Conservation (phyloP, 2,113 vertebrate genomes). For the Cygnus atratus region DNA sequence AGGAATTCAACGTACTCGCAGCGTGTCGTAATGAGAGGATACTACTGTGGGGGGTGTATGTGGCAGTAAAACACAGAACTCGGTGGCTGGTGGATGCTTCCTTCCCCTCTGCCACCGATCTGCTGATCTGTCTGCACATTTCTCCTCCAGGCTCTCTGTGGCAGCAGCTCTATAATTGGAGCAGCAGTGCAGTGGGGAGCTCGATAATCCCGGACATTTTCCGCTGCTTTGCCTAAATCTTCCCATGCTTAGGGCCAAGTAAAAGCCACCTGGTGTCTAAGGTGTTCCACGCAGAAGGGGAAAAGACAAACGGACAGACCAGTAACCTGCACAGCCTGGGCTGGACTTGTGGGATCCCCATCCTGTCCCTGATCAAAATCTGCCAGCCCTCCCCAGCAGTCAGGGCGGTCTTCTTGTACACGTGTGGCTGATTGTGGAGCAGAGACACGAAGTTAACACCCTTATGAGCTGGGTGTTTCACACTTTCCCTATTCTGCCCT, state of each 20-base stretch:
- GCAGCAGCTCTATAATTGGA: neutral
- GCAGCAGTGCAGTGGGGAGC: neutral
- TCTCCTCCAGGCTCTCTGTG: neutral
- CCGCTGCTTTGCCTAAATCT: neutral
- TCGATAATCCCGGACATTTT: neutral
- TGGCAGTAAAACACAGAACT: neutral
- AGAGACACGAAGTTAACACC: neutral
- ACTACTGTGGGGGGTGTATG: neutral
- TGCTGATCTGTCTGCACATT: neutral
- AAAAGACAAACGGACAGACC: neutral
- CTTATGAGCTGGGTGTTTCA: neutral
- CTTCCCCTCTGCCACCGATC: neutral
- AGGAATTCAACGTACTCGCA: conserved; percentile 2
- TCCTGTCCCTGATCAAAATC: neutral
- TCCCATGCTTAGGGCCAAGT: neutral
- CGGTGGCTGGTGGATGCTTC: neutral
- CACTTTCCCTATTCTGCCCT: neutral
- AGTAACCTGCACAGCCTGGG: neutral
- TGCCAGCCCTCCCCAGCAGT: neutral
- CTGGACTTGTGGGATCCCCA: neutral
- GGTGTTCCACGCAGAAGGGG: neutral
- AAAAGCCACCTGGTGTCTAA: neutral
- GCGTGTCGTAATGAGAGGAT: neutral
- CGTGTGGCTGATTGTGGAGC: neutral
- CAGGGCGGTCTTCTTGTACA: neutral